Evolutionary conservation across 2,888 invertebrate genomes (phyloP).

Genomic region (Cataglyphis rosenhaueri): DNA sequence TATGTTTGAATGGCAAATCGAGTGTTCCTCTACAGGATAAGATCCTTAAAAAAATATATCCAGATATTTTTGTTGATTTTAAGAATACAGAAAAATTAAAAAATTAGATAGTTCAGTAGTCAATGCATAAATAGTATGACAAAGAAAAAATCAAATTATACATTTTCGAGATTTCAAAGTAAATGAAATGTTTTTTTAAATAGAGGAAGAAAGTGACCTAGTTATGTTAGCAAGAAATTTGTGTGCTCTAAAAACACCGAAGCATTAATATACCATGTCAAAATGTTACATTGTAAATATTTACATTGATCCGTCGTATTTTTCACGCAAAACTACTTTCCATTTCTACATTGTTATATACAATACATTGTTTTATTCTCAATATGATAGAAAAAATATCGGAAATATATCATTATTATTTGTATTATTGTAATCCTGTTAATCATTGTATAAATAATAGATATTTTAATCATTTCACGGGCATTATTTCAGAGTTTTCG

Average conservation of each 20-base stretch:
- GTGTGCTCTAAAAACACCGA: background rate
- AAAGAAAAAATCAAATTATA: background rate
- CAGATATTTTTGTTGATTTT: background rate
- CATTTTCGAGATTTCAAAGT: background rate
- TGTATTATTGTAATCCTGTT: background rate
- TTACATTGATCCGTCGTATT: background rate
- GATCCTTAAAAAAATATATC: background rate
- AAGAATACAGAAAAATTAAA: background rate
- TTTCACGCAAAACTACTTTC: background rate
- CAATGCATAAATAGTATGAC: background rate
- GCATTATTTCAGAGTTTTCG: background rate
- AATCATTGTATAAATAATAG: background rate
- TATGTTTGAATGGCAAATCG: background rate
- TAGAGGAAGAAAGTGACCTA: background rate
- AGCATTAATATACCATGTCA: background rate
- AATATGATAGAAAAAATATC: background rate
- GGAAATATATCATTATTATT: background rate
- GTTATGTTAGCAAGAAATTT: background rate
- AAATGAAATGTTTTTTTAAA: background rate
- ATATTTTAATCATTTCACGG: background rate
- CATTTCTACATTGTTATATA: background rate
- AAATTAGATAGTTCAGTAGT: background rate
- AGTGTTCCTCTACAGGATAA: background rate
- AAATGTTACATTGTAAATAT: too few species aligned
- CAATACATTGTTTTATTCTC: background rate